Evolutionary conservation across 2,113 vertebrate genomes (phyloP).

Genomic region (Octodon degus): DNA sequence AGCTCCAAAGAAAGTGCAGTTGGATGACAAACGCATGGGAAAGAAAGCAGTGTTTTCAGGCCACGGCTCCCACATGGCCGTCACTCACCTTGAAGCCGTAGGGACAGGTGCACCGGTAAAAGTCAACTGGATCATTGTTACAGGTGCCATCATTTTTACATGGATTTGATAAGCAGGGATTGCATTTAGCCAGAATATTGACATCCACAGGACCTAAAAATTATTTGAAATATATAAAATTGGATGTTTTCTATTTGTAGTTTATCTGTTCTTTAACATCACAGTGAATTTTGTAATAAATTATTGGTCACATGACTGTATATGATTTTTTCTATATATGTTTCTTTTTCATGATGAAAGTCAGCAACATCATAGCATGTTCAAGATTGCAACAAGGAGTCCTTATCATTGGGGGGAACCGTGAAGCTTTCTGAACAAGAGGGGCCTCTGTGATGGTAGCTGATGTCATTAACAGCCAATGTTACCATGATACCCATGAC

Average conservation of each 20-base stretch:
- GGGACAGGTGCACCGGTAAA: conserved; percentile 97
- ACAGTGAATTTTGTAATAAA: not conserved
- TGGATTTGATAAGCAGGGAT: conserved; percentile 97
- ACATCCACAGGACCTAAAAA: conserved; percentile 93
- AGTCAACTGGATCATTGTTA: conserved; percentile 96
- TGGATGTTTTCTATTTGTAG: not conserved
- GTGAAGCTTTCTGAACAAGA: not conserved
- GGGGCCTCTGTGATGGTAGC: not conserved
- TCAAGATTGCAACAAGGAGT: not conserved
- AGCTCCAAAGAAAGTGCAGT: not conserved
- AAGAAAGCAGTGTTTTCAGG: not conserved
- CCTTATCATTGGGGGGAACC: not conserved
- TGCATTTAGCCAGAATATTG: conserved; percentile 95
- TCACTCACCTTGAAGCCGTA: conserved; percentile 96
- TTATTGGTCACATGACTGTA: not conserved
- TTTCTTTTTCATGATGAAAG: not conserved
- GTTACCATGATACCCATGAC: not conserved
- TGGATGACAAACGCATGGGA: not conserved
- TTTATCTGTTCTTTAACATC: not conserved
- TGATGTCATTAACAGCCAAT: not conserved
- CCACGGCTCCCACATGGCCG: not conserved
- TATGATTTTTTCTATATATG: not conserved
- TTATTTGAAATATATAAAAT: conserved; percentile 60
- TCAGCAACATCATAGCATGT: not conserved
- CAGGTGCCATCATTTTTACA: conserved; percentile 98